Base-by-base conservation (phyloP, 2,888 invertebrate genomes). In the Drosophila rellima region DNA sequence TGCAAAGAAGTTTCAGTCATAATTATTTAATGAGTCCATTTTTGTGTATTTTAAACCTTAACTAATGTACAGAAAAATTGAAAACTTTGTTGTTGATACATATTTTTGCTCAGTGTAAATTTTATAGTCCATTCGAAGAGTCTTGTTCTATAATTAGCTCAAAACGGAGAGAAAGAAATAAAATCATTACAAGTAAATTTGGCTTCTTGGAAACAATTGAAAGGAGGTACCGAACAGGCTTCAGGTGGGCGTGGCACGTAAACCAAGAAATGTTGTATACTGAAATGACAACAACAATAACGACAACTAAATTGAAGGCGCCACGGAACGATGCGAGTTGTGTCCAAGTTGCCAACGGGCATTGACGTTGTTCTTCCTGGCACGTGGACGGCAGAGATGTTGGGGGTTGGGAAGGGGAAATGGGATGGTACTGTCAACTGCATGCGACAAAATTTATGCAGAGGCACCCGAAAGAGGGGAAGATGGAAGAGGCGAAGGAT, bases 381-480 rank as follows among this genome's bases (percentile, higher is more conserved):
- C 72, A 70, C 75, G 54, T 73, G 79, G 61, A 72, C 67, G 48
- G 31, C 11, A 4, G 40, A 60, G 64, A 55, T 50, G 62, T 48
- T 31, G 11, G 26, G 40, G 26, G 15, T 20, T n/a, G 40, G 35
- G 29, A 23, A 5, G 29, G 31, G 18, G 11, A n/a, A 45, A 8
- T 15, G 33, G 33, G n/a, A 52, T 56, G 6, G 23, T 39, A 37
- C 29, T 66, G 63, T 61, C 73, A 77, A 73, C 59, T 68, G 72
- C 70, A 64, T 54, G 35, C 61, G 48, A 62, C 59, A 47, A 64
- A 79, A 74, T 68, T 59, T 78, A 76, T 78, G 71, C 66, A 65
- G 64, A 50, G 23, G 29, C 8, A 20, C 17, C 10, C 13, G 44
- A 10, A 39, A 40, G 11, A 17, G 33, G 23, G 7, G n/a, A n/a